Percentiles rank a stretch among this genome's conserved stretches.
phyloP scores from a whole-genome alignment of 1,140 invertebrate genomes.

The Camponotus floridanus region DNA sequence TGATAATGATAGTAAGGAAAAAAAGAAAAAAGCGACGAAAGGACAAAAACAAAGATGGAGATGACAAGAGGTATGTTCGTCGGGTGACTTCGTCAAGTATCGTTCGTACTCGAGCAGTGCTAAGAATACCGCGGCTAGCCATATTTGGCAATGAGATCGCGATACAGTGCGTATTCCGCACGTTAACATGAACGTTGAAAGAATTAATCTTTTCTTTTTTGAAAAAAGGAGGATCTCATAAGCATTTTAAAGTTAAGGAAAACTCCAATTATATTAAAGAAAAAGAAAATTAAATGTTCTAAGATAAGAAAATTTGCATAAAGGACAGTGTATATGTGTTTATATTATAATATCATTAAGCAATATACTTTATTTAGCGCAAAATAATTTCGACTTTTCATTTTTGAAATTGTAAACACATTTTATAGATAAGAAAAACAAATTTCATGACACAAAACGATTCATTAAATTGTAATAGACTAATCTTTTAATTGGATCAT shows the following conservation, averaged over 20 bases:
- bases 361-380: neutral
- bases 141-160: constrained; percentile 77
- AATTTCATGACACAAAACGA: neutral
- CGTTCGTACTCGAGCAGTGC: constrained; percentile 72
- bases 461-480: neutral
- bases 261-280: neutral
- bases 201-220: constrained; percentile 44
- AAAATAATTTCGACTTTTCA: neutral
- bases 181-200: constrained; percentile 53
- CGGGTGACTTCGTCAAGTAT: constrained; percentile 70
- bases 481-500: neutral
- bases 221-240: neutral
- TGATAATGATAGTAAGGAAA: neutral
- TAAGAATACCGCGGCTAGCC: constrained; percentile 76
- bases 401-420: neutral
- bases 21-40: neutral
- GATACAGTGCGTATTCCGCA: constrained; percentile 59
- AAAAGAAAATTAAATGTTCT: neutral
- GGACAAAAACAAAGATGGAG: constrained; percentile 6
- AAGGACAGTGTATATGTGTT: neutral
- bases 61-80: constrained; percentile 64
- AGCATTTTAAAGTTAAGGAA: neutral
- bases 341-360: neutral
- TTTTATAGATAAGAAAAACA: neutral
- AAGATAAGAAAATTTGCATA: neutral